Conservation (phyloP, 2,888 invertebrate genomes). For the Drosophila macrospina region DNA sequence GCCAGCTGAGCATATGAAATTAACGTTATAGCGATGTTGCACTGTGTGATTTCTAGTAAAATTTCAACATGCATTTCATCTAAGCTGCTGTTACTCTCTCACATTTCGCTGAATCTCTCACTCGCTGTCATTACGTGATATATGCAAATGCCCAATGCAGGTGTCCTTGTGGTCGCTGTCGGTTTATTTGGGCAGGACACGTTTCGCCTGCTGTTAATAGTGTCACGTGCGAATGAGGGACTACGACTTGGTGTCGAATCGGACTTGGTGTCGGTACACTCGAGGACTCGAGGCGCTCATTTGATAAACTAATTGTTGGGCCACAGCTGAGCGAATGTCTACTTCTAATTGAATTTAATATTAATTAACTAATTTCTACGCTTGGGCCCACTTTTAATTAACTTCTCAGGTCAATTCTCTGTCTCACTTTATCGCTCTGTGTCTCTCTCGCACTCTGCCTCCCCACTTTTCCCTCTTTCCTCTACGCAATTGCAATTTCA, state of each 20-base stretch:
- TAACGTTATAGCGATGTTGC: background rate
- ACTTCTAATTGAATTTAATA: constrained; percentile 71
- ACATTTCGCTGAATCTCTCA: background rate
- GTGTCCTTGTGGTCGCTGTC: constrained; percentile 11
- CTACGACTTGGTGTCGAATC: constrained; percentile 12
- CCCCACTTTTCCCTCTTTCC: background rate
- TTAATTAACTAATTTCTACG: constrained; percentile 73
- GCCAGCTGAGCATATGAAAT: no score
- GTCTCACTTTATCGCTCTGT: background rate
- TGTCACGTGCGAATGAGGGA: constrained; percentile 59
- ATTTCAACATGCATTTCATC: no score
- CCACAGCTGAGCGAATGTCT: constrained; percentile 30
- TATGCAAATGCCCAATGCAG: constrained; percentile 32
- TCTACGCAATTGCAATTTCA: constrained; percentile 36
- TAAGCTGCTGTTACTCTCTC: no score
- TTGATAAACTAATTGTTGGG: constrained; percentile 70
- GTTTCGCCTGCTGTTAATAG: constrained; percentile 28
- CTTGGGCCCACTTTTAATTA: constrained; percentile 66
- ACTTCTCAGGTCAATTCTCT: constrained; percentile 20
- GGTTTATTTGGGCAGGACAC: constrained; percentile 24
- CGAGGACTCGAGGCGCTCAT: constrained; percentile 56
- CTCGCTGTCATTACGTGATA: constrained; percentile 16
- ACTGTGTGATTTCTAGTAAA: no score
- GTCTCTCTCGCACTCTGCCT: background rate
- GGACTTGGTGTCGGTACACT: background rate